These are phyloP conservation scores for Nomada hirtipes DNA, from an alignment of 2,888 invertebrate genomes.

Conservation along the genomic window DNA sequence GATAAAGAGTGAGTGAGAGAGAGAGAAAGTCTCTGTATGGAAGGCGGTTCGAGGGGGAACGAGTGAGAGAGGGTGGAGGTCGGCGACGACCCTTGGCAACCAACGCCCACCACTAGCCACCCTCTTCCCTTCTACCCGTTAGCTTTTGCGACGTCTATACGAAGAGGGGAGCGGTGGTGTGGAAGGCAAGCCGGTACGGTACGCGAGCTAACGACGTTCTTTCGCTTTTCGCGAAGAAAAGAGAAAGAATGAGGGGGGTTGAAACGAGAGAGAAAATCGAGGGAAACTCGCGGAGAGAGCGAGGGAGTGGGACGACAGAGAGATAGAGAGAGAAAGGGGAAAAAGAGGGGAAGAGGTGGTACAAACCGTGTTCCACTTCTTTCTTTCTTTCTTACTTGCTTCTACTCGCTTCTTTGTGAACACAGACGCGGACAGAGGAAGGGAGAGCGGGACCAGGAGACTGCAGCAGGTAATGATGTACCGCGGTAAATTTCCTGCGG, in stretches of 20 bases:
- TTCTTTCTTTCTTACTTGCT: slow-evolving; percentile 43
- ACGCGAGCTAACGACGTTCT: slow-evolving; percentile 80
- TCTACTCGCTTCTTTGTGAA: slow-evolving; percentile 57
- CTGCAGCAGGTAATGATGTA: slow-evolving; percentile 74
- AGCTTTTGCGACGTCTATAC: slow-evolving; percentile 76
- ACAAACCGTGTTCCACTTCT: slow-evolving; percentile 48
- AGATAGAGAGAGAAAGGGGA: slow-evolving; percentile 16
- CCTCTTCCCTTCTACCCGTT: slow-evolving; percentile 67
- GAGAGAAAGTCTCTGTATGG: slow-evolving; percentile 15
- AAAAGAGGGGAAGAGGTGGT: slow-evolving; percentile 31
- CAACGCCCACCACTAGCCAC: slow-evolving; percentile 78
- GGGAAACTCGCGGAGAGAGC: slow-evolving; percentile 14
- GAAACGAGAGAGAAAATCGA: slow-evolving; percentile 17
- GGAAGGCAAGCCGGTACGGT: slow-evolving; percentile 68
- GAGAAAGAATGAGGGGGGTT: slow-evolving; percentile 31
- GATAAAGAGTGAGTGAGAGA: slow-evolving; percentile 3
- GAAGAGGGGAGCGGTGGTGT: slow-evolving; percentile 24
- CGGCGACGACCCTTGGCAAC: slow-evolving; percentile 76
- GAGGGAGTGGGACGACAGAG: slow-evolving; percentile 33
- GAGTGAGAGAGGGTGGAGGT: slow-evolving; percentile 60
- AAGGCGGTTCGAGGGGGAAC: slow-evolving; percentile 53
- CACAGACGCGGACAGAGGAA: slow-evolving; percentile 59
- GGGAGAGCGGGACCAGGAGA: slow-evolving; percentile 29
- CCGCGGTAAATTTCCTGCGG: slow-evolving; percentile 74
- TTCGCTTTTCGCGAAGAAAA: slow-evolving; percentile 74